Conservation (phyloP, 1,140 invertebrate species). For the Grapholita molesta region DNA sequence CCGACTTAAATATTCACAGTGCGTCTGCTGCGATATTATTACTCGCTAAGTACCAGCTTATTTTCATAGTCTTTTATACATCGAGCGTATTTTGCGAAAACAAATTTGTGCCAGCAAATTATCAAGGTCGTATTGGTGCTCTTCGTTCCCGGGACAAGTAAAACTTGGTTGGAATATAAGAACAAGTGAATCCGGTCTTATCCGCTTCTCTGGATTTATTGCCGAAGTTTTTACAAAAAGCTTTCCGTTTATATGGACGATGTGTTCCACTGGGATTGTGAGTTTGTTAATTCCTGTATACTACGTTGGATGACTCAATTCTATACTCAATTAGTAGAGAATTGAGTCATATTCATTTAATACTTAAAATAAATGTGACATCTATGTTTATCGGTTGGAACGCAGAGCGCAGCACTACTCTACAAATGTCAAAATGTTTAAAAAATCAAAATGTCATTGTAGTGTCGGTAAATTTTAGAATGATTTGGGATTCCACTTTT, state of each 20-base stretch:
- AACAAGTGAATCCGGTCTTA: conserved; percentile 16
- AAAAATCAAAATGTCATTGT: too few species aligned
- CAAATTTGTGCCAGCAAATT: background rate
- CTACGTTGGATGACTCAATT: too few species aligned
- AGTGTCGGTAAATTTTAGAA: background rate
- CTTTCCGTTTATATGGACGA: conserved; percentile 13
- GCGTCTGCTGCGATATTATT: conserved; percentile 4
- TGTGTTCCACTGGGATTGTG: background rate
- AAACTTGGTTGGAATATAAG: conserved; percentile 6
- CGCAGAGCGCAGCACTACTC: too few species aligned
- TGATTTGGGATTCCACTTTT: background rate
- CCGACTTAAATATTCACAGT: conserved; percentile 13
- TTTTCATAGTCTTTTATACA: background rate
- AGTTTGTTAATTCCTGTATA: background rate
- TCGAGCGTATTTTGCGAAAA: background rate
- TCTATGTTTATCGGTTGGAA: too few species aligned
- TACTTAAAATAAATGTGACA: too few species aligned
- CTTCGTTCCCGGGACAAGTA: background rate
- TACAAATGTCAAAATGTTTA: too few species aligned
- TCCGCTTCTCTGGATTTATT: conserved; percentile 11
- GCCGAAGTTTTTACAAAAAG: conserved; percentile 15
- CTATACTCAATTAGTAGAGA: too few species aligned
- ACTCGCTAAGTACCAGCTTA: conserved; percentile 15
- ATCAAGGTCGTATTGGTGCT: background rate
- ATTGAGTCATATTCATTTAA: too few species aligned